Evolutionary conservation across 2,113 vertebrate species (phyloP).

Genomic region (Arenaria interpres): DNA sequence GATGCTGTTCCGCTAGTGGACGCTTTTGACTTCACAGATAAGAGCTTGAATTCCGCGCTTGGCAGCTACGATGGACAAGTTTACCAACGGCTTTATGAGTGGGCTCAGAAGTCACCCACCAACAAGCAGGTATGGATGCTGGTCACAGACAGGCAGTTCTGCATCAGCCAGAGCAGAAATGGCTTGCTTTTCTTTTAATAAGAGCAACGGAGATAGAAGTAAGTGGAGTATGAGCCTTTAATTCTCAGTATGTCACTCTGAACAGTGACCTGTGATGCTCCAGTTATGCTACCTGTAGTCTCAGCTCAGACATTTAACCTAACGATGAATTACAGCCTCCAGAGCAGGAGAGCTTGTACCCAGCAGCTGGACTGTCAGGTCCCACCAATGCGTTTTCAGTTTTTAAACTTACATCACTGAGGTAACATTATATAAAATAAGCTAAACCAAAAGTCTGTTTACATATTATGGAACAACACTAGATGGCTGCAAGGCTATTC

Average conservation of each 20-base stretch:
- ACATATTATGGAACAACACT: background rate
- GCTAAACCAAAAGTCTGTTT: background rate
- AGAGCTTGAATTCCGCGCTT: conserved; percentile 73
- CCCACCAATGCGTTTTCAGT: background rate
- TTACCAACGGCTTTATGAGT: conserved; percentile 78
- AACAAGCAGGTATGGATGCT: conserved; percentile 73
- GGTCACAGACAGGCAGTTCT: background rate
- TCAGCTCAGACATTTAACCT: background rate
- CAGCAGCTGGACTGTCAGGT: background rate
- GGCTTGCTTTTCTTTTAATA: background rate
- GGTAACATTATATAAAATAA: background rate
- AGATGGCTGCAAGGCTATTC: background rate
- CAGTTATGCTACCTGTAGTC: background rate
- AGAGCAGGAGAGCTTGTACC: background rate
- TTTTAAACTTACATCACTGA: background rate
- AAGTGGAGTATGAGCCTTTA: background rate
- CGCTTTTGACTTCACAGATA: conserved; percentile 79
- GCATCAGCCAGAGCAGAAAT: background rate
- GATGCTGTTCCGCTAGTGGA: conserved; percentile 80
- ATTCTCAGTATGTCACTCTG: background rate
- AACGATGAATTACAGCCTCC: background rate
- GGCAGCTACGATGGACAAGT: conserved; percentile 77
- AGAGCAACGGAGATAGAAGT: background rate
- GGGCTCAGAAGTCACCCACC: conserved; percentile 75
- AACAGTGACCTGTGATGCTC: background rate